These are phyloP conservation scores for Oxygymnocypris stewartii DNA, from an alignment of 2,113 vertebrate genomes.

Conservation along the genomic window DNA sequence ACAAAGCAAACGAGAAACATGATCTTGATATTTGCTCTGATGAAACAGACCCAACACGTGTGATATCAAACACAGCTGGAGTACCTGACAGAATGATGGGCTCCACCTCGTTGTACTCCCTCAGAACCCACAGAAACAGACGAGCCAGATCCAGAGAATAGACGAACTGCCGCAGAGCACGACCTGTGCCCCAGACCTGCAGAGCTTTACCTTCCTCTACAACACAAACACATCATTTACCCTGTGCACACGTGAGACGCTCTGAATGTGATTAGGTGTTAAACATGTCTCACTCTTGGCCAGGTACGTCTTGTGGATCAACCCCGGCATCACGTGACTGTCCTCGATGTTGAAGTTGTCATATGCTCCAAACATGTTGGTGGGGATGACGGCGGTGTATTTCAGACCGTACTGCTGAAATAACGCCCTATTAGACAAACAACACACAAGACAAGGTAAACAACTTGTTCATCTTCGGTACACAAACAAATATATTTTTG, in stretches of 20 bases:
- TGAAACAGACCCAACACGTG: no score
- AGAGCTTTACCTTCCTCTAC: slow-evolving; percentile 80
- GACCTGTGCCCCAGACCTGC: slow-evolving; percentile 88
- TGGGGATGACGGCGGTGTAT: slow-evolving; percentile 91
- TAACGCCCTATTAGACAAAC: slow-evolving; percentile 77
- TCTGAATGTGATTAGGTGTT: no score
- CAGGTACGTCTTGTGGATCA: slow-evolving; percentile 92
- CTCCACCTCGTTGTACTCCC: slow-evolving; percentile 88
- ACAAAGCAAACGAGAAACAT: not conserved
- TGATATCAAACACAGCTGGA: not conserved
- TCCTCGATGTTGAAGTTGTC: slow-evolving; percentile 97
- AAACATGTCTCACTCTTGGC: slow-evolving; percentile 83
- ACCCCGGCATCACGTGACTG: slow-evolving; percentile 90
- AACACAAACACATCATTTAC: not conserved
- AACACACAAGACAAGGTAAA: not conserved
- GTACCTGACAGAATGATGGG: slow-evolving; percentile 95
- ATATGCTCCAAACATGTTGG: slow-evolving; percentile 91
- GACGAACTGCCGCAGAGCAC: slow-evolving; percentile 92
- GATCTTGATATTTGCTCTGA: no score
- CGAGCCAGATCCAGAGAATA: slow-evolving; percentile 93
- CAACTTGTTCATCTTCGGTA: no score
- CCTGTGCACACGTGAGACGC: not conserved
- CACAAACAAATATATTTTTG: no score
- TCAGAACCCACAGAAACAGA: slow-evolving; percentile 91
- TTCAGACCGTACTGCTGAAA: slow-evolving; percentile 79